phyloP scores from a whole-genome alignment of 2,888 invertebrate species.

The Ganaspis brasiliensis region DNA sequence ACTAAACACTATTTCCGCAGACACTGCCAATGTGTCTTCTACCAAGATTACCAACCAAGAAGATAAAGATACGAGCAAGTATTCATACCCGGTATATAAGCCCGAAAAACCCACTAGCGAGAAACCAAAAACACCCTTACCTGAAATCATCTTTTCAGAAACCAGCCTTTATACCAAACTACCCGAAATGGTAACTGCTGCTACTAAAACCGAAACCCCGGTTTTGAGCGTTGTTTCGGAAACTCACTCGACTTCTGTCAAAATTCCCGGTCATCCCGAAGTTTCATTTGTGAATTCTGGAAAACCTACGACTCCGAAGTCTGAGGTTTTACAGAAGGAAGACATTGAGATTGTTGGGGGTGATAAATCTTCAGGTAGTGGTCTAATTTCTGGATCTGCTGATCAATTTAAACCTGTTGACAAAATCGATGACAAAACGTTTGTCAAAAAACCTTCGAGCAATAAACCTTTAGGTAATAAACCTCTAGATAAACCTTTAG shows the following conservation, averaged over 20 bases:
- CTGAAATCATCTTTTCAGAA: conserved; percentile 16
- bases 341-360: too few species aligned
- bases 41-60: not conserved
- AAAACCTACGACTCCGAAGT: conserved; percentile 45
- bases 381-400: too few species aligned
- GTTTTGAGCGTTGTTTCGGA: conserved; percentile 56
- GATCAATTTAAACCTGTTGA: too few species aligned
- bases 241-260: conserved; percentile 67
- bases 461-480: not conserved
- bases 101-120: conserved; percentile 43
- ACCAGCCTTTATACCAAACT: conserved; percentile 20
- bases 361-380: not conserved
- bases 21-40: conserved; percentile 28
- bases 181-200: not conserved
- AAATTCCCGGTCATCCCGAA: conserved; percentile 63
- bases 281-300: conserved; percentile 33
- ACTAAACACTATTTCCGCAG: conserved; percentile 71
- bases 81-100: conserved; percentile 5
- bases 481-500: not conserved
- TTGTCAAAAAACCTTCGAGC: too few species aligned
- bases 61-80: conserved; percentile 8
- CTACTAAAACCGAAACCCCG: conserved; percentile 45
- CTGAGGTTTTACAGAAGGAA: not conserved
- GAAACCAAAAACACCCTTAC: conserved; percentile 46
- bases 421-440: too few species aligned